Evolutionary conservation across 2,888 invertebrate species (phyloP).

Genomic region (Dicyrtoma fusca): DNA sequence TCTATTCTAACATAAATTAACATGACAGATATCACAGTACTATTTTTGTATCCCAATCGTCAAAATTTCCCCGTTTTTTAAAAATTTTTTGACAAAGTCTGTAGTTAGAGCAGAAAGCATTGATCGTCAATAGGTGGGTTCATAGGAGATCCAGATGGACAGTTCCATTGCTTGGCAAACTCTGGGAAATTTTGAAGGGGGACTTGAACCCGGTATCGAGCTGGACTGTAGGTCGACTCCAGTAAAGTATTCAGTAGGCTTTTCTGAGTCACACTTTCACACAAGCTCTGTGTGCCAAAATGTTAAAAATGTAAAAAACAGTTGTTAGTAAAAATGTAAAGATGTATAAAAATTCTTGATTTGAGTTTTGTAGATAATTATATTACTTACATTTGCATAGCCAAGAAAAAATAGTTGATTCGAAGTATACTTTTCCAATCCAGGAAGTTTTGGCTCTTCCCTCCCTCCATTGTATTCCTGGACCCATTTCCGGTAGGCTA

Average conservation of each 20-base stretch:
- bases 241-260: slow-evolving; percentile 70
- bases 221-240: slow-evolving; percentile 73
- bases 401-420: slow-evolving; percentile 87
- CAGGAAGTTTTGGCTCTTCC: slow-evolving; percentile 66
- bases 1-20: too few species aligned
- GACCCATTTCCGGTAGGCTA: slow-evolving; percentile 79
- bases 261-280: slow-evolving; percentile 76
- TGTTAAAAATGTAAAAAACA: neutral
- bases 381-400: slow-evolving; percentile 76
- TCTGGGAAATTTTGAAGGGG: slow-evolving; percentile 64
- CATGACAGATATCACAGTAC: too few species aligned
- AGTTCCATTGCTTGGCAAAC: slow-evolving; percentile 62
- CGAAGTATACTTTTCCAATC: slow-evolving; percentile 69
- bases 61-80: too few species aligned
- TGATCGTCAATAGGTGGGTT: slow-evolving; percentile 63
- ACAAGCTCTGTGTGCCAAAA: slow-evolving; percentile 71
- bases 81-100: too few species aligned
- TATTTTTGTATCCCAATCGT: too few species aligned
- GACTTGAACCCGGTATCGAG: slow-evolving; percentile 67
- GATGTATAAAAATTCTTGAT: neutral
- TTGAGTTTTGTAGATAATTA: too few species aligned
- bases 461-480: slow-evolving; percentile 64
- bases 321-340: neutral
- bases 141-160: slow-evolving; percentile 62
- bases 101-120: too few species aligned